Evolutionary conservation across 2,113 vertebrate genomes (phyloP), one percentile per base, ranked within the genome.

Genomic region (Seriola quinqueradiata): DNA sequence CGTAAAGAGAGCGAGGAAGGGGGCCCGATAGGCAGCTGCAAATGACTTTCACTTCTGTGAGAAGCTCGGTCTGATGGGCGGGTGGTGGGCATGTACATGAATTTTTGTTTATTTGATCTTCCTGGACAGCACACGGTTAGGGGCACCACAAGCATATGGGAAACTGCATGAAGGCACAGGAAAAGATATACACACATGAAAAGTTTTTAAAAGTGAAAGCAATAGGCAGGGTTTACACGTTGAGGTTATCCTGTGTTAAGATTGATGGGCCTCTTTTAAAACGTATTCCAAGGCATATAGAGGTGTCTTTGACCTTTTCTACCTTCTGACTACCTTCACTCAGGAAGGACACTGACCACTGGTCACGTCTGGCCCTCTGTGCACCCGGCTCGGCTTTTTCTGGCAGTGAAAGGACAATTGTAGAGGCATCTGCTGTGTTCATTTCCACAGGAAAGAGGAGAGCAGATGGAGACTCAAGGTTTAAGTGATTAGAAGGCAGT

Each of bases 401-500:
- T 95, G 95, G 95, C 96, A 94, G 93, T 81, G 92, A 88, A 94
- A 96, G 96, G 95, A 96, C 96, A 97, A 96, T 97, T 95, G 93
- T 94, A 78, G 94, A 96, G 96, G 96, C 96, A 97, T 98, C 97
- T 97, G 97, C 96, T 96, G 93, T 4, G 93, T 96, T 96, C 94
- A 96, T 97, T 96, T 96, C 95, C 84, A 87, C 87, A 54, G 82
- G 84, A 92, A 90, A 80, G 71, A 66, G 69, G 72, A 67, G 96
- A 97, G 94, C 97, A 99, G 97, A 98, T 98, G 97, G 97, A 96
- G 95, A 92, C 95, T 97, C 95, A 95, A 96, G 96, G 97, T 99
- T 97, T 97, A 97, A 97, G 96, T 96, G 96, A 97, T 99, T 97
- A 98, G 97, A 97, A 97, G 95, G 95, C 96, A 95, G 96, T 97